phyloP scores from a whole-genome alignment of 2,797 vertebrate genomes.

The Hyperoplus immaculatus region DNA sequence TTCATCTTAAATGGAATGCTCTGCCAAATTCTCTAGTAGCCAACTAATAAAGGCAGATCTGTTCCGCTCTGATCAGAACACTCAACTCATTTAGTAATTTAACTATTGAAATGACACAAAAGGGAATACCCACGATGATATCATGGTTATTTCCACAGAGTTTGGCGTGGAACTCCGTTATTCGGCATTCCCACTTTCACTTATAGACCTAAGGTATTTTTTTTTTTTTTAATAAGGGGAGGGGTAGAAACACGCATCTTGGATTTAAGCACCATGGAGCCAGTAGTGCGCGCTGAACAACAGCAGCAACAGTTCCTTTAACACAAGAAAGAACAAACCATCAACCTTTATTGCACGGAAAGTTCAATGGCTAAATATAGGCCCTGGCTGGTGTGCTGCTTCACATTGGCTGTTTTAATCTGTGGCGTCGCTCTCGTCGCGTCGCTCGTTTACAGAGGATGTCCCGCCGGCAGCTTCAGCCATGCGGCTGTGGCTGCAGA shows the following conservation, averaged over 20 bases:
- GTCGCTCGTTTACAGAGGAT: conserved; percentile 20
- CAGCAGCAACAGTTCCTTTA: conserved; percentile 9
- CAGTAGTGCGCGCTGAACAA: conserved; percentile 6
- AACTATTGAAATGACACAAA: neutral
- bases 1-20: too few relatives aligned
- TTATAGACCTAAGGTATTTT: neutral
- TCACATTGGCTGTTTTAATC: conserved; percentile 35
- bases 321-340: too few relatives aligned
- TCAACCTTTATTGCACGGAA: neutral
- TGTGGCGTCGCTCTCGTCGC: conserved; percentile 37
- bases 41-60: neutral
- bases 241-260: neutral
- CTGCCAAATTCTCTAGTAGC: neutral
- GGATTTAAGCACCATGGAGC: conserved; percentile 24
- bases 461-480: conserved; percentile 61
- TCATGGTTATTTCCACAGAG: neutral
- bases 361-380: conserved; percentile 67
- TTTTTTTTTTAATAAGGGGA: neutral
- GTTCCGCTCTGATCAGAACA: neutral
- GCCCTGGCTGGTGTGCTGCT: conserved; percentile 59
- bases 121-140: neutral
- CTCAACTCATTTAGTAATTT: neutral
- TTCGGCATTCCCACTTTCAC: neutral
- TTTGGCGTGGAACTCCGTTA: too few relatives aligned
- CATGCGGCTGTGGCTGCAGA: conserved; percentile 82